A percentile compares a stretch with the other conserved stretches of the same genome.
Evolutionary conservation across 2,113 vertebrate genomes (phyloP).

Genomic region (Tragelaphus scriptus): DNA sequence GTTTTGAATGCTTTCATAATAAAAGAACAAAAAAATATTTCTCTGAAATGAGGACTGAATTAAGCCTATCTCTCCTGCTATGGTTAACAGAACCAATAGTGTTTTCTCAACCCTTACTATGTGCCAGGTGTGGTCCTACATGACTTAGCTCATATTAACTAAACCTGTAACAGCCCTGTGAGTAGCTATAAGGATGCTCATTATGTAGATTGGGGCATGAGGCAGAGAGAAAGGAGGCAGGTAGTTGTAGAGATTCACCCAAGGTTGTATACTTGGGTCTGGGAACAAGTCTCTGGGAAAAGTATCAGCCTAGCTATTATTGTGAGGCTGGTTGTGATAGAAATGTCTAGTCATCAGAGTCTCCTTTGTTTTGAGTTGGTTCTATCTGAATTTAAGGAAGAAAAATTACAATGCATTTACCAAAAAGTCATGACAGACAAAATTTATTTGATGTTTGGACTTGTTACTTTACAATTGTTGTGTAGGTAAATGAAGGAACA

Average conservation of each 20-base stretch:
- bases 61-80: not conserved
- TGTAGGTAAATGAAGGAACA: not conserved
- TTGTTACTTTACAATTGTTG: not conserved
- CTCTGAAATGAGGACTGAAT: not conserved
- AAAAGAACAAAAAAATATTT: not conserved
- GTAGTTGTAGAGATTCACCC: not conserved
- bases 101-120: not conserved
- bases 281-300: not conserved
- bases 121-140: not conserved
- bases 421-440: not conserved
- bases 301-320: not conserved
- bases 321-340: not conserved
- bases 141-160: not conserved
- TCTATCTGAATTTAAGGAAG: not conserved
- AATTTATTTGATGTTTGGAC: not conserved
- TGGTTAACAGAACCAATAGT: not conserved
- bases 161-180: not conserved
- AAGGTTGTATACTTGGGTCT: not conserved
- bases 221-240: not conserved
- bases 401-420: not conserved
- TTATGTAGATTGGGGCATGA: not conserved
- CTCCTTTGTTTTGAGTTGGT: not conserved
- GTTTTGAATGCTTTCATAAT: not conserved
- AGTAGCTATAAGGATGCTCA: not conserved
- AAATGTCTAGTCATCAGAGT: not conserved